Evolutionary conservation across 2,113 vertebrate species (phyloP).

Genomic region (Chrysemys picta): DNA sequence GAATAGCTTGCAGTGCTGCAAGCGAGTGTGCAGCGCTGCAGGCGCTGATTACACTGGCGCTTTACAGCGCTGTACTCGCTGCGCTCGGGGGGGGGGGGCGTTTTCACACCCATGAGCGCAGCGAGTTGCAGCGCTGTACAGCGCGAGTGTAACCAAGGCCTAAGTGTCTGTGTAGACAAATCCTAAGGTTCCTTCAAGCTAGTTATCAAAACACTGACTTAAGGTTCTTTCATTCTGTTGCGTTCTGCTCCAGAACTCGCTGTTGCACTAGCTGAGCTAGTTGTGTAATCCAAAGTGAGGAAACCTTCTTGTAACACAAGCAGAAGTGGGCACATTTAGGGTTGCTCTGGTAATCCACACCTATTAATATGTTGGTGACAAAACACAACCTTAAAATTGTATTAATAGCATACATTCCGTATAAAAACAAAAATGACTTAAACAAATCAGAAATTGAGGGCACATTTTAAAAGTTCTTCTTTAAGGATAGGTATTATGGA

Average conservation of each 20-base stretch:
- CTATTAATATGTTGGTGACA: neutral
- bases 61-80: too few relatives aligned
- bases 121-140: too few relatives aligned
- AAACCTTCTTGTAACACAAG: neutral
- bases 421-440: neutral
- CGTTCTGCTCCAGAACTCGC: neutral
- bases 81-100: too few relatives aligned
- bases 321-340: neutral
- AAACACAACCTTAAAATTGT: fast-evolving
- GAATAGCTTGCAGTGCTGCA: too few relatives aligned
- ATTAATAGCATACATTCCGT: neutral
- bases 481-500: neutral
- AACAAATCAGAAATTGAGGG: neutral
- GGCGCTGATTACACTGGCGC: too few relatives aligned
- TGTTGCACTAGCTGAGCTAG: fast-evolving
- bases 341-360: fast-evolving
- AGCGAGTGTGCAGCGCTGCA: too few relatives aligned
- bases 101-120: too few relatives aligned
- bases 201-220: neutral
- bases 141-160: too few relatives aligned
- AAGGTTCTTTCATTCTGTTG: neutral
- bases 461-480: neutral
- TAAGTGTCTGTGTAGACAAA: too few relatives aligned
- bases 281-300: neutral
- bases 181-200: neutral